A percentile compares a stretch with the other conserved stretches of the same genome.
Conservation (phyloP, 1,140 invertebrate genomes). For the Brachystomella parvula region DNA sequence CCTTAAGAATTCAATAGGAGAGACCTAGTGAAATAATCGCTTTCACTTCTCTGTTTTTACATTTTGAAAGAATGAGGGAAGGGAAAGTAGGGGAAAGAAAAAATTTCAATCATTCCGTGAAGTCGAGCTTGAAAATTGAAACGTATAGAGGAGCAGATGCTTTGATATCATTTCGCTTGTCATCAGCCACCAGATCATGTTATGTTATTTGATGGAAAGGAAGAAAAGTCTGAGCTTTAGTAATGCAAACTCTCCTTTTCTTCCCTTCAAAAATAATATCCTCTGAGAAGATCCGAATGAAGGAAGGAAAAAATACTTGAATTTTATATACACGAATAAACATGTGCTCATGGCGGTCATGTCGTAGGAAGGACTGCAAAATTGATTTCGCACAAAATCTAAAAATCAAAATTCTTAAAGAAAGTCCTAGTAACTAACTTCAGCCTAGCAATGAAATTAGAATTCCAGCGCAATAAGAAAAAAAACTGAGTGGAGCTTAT, state of each 20-base stretch:
- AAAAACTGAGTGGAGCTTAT: too few relatives aligned
- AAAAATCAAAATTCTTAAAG: neutral
- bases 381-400: too few relatives aligned
- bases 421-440: too few relatives aligned
- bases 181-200: conserved; percentile 36
- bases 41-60: neutral
- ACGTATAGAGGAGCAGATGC: conserved; percentile 40
- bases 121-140: conserved; percentile 42
- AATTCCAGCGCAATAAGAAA: too few relatives aligned
- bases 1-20: neutral
- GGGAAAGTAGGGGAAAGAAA: conserved; percentile 21
- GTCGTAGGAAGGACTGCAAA: neutral
- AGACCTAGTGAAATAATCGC: neutral
- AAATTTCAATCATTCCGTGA: conserved; percentile 42
- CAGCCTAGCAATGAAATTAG: too few relatives aligned
- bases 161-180: conserved; percentile 42
- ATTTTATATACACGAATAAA: neutral
- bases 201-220: conserved; percentile 39
- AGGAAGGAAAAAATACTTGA: neutral
- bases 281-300: neutral
- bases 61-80: neutral
- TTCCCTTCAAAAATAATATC: neutral
- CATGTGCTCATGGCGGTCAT: neutral
- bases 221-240: neutral
- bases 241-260: neutral